phyloP scores from a whole-genome alignment of 2,888 invertebrate genomes.

The Periphyllus acericola region DNA sequence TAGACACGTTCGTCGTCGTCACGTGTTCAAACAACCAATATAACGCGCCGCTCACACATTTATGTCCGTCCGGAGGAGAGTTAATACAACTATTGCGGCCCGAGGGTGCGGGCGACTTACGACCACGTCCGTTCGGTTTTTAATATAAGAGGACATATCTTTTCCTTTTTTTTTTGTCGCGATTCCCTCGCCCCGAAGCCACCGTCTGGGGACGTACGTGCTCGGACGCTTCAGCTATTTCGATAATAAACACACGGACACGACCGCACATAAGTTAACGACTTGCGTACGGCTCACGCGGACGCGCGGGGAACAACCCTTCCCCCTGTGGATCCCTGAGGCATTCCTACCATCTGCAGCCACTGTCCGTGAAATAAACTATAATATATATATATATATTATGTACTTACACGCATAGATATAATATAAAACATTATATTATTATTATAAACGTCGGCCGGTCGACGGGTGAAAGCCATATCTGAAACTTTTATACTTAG shows the following conservation, averaged over 20 bases:
- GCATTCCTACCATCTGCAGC: slow-evolving; percentile 47
- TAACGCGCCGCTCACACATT: slow-evolving; percentile 7
- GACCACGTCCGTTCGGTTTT: slow-evolving; percentile 39
- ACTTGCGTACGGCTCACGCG: background rate
- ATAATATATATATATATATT: background rate
- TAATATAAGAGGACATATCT: slow-evolving; percentile 46
- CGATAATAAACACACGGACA: slow-evolving; percentile 45
- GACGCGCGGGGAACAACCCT: background rate
- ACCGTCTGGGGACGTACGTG: slow-evolving; percentile 31
- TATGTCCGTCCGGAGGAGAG: slow-evolving; percentile 32
- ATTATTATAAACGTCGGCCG: background rate
- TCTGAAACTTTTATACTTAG: background rate
- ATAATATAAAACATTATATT: background rate
- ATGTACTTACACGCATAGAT: background rate
- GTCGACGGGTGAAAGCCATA: background rate
- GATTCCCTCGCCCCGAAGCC: background rate
- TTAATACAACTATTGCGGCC: slow-evolving; percentile 34
- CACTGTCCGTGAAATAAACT: slow-evolving; percentile 41
- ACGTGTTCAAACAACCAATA: slow-evolving; percentile 51
- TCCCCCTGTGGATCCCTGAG: background rate
- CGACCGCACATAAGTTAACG: slow-evolving; percentile 49
- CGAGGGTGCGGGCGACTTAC: slow-evolving; percentile 7
- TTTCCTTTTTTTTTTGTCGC: slow-evolving; percentile 13
- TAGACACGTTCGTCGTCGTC: slow-evolving; percentile 8
- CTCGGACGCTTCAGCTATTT: slow-evolving; percentile 44